These are phyloP conservation scores for Neuroterus valhalla DNA, from an alignment of 1,140 invertebrate genomes.

Conservation along the genomic window DNA sequence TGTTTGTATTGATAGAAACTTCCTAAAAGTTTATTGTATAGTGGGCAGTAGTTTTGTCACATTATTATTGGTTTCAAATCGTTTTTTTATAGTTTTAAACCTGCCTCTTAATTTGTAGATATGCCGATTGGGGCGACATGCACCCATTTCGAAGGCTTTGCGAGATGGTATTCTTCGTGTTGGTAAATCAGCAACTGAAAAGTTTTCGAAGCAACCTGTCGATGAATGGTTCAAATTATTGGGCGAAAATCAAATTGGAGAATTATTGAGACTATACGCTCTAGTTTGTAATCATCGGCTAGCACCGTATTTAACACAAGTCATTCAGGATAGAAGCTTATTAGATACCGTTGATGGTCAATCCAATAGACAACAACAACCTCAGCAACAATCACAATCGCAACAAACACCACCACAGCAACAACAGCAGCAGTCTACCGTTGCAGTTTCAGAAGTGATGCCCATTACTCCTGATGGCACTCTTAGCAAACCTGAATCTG, in stretches of 20 bases:
- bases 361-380: conserved; percentile 49
- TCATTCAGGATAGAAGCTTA: conserved; percentile 87
- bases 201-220: conserved; percentile 80
- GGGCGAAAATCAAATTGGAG: conserved; percentile 86
- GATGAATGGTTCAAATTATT: conserved; percentile 94
- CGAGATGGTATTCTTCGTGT: conserved; percentile 93
- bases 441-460: conserved; percentile 66
- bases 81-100: conserved; percentile 27
- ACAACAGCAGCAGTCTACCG: conserved; percentile 56
- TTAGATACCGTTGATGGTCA: conserved; percentile 79
- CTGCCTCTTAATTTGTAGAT: conserved; percentile 70
- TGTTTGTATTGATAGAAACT: background rate
- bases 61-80: background rate
- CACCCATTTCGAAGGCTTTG: conserved; percentile 87
- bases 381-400: conserved; percentile 56
- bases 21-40: no score
- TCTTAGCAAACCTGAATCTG: conserved; percentile 66
- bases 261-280: conserved; percentile 90
- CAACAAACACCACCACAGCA: conserved; percentile 64
- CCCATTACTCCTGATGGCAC: conserved; percentile 73
- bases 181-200: conserved; percentile 80
- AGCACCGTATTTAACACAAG: conserved; percentile 87
- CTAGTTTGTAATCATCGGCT: conserved; percentile 86
- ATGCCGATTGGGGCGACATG: conserved; percentile 92
- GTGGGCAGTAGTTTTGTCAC: no score